A percentile compares a stretch with the other conserved stretches of the same genome.
These are phyloP conservation scores for Danaus plexippus DNA, from an alignment of 1,140 invertebrate genomes.

Conservation along the genomic window DNA sequence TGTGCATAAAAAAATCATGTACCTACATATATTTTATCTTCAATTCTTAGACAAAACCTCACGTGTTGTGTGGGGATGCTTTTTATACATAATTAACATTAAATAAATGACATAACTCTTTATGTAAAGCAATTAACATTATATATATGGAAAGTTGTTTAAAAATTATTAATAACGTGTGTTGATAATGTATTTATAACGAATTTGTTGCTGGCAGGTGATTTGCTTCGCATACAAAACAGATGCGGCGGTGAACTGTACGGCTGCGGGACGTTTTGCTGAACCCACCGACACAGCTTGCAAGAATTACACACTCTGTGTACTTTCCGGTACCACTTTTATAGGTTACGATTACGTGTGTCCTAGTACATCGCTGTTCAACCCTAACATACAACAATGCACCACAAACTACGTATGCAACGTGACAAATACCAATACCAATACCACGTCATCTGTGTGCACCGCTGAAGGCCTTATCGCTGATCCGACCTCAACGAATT, in stretches of 20 bases:
- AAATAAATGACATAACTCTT: too few species aligned
- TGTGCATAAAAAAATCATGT: too few species aligned
- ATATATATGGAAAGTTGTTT: too few species aligned
- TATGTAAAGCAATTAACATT: too few species aligned
- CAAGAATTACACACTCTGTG: constrained; percentile 42
- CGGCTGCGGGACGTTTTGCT: constrained; percentile 26
- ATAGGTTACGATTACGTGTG: constrained; percentile 40
- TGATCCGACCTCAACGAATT: constrained; percentile 32
- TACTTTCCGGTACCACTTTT: constrained; percentile 21
- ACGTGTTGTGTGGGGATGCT: too few species aligned
- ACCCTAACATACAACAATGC: constrained; percentile 25
- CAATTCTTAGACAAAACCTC: too few species aligned
- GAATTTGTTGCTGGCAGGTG: constrained; percentile 19
- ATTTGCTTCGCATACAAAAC: constrained; percentile 26
- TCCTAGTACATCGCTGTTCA: constrained; percentile 41
- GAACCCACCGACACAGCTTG: constrained; percentile 37
- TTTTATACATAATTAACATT: too few species aligned
- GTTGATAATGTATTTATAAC: too few species aligned
- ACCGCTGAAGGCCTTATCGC: constrained; percentile 36
- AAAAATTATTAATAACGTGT: too few species aligned
- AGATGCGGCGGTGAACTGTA: constrained; percentile 35
- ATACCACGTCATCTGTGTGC: constrained; percentile 26
- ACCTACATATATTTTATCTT: too few species aligned
- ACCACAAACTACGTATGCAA: constrained; percentile 28
- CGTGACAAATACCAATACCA: constrained; percentile 15